Percentiles rank a stretch among this genome's conserved stretches.
phyloP scores from a whole-genome alignment of 1,140 invertebrate species.

The Drosophila equinoxialis region DNA sequence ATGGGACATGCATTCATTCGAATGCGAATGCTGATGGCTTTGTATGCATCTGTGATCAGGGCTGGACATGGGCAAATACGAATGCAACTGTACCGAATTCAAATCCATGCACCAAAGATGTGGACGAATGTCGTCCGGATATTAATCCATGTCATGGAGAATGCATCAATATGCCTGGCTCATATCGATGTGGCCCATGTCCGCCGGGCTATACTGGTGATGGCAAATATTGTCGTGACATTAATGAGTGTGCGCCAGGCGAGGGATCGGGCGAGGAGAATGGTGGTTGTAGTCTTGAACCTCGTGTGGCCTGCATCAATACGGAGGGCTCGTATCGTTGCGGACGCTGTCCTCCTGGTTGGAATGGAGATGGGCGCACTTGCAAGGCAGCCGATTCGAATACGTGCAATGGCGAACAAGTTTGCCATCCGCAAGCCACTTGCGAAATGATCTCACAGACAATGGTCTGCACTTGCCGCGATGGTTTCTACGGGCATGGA shows the following conservation, averaged over 20 bases:
- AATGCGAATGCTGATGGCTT: conserved; percentile 84
- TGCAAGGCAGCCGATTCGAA: conserved; percentile 54
- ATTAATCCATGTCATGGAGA: conserved; percentile 90
- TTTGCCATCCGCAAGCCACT: conserved; percentile 86
- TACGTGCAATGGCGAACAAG: conserved; percentile 49
- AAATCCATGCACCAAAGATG: conserved; percentile 86
- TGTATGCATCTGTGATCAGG: conserved; percentile 92
- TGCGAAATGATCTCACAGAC: conserved; percentile 88
- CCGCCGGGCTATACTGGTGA: conserved; percentile 93
- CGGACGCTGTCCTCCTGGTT: conserved; percentile 93
- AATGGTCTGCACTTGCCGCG: conserved; percentile 90
- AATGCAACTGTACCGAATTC: conserved; percentile 85
- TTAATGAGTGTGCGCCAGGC: conserved; percentile 91
- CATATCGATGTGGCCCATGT: conserved; percentile 92
- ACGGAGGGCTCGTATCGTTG: conserved; percentile 92
- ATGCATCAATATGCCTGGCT: conserved; percentile 94
- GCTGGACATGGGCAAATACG: conserved; percentile 90
- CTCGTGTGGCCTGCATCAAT: conserved; percentile 90
- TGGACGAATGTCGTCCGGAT: conserved; percentile 91
- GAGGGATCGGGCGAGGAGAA: conserved; percentile 84
- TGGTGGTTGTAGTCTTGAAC: conserved; percentile 94
- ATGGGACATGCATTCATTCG: conserved; percentile 91
- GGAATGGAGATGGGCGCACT: conserved; percentile 91
- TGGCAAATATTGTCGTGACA: conserved; percentile 92
- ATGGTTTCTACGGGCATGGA: conserved; percentile 88